Conservation (phyloP, 2,113 vertebrate genomes). For the Merops nubicus region DNA sequence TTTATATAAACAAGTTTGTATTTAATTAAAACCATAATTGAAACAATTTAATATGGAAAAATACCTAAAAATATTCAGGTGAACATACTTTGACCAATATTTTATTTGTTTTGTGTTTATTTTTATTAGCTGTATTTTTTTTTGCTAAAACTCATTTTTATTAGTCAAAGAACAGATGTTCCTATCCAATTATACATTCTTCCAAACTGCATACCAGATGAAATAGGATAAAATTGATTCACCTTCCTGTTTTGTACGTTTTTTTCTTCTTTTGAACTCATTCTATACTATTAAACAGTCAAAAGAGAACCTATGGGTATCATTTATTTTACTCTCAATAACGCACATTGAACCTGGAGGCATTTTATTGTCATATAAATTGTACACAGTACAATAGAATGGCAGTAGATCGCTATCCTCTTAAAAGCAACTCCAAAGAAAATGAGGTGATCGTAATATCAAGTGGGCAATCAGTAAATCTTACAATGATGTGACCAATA, state of each 20-base stretch:
- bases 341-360: neutral
- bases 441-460: neutral
- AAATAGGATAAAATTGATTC: neutral
- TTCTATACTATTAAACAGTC: neutral
- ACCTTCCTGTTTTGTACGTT: neutral
- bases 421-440: neutral
- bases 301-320: neutral
- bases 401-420: neutral
- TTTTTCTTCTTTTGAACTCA: neutral
- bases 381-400: neutral
- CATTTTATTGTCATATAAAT: constrained; percentile 11
- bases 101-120: neutral
- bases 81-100: neutral
- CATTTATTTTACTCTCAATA: constrained; percentile 1
- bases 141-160: neutral
- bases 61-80: neutral
- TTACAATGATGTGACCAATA: neutral
- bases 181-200: neutral
- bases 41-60: neutral
- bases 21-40: neutral
- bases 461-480: constrained; percentile 31
- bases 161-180: neutral
- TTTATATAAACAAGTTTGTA: neutral
- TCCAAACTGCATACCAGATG: neutral
- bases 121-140: neutral